Evolutionary conservation across 2,888 invertebrate species (phyloP).

Genomic region (Idaea straminata): DNA sequence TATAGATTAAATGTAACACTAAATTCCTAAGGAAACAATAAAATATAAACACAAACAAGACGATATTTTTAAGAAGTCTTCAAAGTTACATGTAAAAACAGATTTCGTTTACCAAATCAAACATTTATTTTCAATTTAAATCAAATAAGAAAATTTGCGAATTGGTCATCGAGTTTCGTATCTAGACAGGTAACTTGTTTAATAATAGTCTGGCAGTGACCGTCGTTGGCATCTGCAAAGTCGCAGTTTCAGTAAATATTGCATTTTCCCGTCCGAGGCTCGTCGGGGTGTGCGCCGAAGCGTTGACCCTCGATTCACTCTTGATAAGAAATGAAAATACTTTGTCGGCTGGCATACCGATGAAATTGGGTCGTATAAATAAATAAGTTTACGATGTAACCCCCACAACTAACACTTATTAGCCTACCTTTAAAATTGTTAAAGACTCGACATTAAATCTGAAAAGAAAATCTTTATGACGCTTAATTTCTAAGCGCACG

Average conservation of each 20-base stretch:
- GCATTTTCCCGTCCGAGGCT: slow-evolving; percentile 44
- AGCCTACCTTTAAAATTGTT: slow-evolving; percentile 58
- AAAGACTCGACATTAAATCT: slow-evolving; percentile 52
- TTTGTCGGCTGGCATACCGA: slow-evolving; percentile 69
- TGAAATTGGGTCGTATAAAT: slow-evolving; percentile 75
- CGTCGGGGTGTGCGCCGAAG: slow-evolving; percentile 62
- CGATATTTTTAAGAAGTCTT: not conserved
- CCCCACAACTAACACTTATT: slow-evolving; percentile 64
- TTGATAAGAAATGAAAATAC: slow-evolving; percentile 74
- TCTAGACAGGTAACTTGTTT: not conserved
- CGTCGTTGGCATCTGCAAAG: slow-evolving; percentile 1
- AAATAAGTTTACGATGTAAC: slow-evolving; percentile 72
- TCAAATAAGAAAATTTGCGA: not conserved
- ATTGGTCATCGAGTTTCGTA: not conserved
- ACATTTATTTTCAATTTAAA: not conserved
- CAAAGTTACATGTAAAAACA: not conserved
- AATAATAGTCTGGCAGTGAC: not conserved
- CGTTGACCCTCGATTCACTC: slow-evolving; percentile 73
- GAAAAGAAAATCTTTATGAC: slow-evolving; percentile 45
- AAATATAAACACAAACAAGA: not conserved
- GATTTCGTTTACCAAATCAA: not conserved
- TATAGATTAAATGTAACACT: too few species aligned
- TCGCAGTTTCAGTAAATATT: slow-evolving; percentile 8
- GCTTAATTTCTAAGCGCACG: slow-evolving; percentile 43
- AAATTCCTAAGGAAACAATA: too few species aligned